phyloP scores from a whole-genome alignment of 2,113 vertebrate genomes.

The Hydrolagus affinis region DNA sequence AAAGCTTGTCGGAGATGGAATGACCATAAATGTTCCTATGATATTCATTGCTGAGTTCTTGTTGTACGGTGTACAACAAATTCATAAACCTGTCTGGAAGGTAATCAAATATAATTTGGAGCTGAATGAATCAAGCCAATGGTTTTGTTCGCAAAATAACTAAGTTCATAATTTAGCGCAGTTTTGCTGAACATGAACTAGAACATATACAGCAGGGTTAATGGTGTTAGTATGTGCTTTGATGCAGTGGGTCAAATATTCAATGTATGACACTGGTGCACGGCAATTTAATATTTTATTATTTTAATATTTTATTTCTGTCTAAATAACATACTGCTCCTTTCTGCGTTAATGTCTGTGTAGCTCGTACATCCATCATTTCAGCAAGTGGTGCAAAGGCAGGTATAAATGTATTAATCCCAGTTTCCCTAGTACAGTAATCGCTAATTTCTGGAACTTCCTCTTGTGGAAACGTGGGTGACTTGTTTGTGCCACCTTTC shows the following conservation, averaged over 20 bases:
- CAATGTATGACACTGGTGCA: too few species aligned
- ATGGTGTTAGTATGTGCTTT: neutral
- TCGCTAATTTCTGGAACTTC: too few species aligned
- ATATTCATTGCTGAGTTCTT: constrained; percentile 9
- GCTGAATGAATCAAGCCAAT: neutral
- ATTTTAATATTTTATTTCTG: too few species aligned
- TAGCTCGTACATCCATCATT: neutral
- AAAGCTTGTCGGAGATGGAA: neutral
- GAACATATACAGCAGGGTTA: neutral
- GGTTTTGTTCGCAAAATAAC: too few species aligned
- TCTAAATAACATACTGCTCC: too few species aligned
- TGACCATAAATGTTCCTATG: constrained; percentile 3
- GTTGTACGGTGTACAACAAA: neutral
- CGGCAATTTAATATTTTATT: too few species aligned
- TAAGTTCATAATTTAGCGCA: too few species aligned
- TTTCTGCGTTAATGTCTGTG: neutral
- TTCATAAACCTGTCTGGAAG: neutral
- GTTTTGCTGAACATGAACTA: neutral
- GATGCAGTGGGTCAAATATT: neutral
- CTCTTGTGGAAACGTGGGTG: too few species aligned
- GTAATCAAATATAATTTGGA: neutral
- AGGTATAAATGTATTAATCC: too few species aligned
- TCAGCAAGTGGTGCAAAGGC: neutral
- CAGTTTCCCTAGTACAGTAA: too few species aligned
- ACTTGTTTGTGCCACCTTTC: too few species aligned